These are phyloP conservation scores for Antitype chi DNA, from an alignment of 2,888 invertebrate genomes.

Conservation along the genomic window DNA sequence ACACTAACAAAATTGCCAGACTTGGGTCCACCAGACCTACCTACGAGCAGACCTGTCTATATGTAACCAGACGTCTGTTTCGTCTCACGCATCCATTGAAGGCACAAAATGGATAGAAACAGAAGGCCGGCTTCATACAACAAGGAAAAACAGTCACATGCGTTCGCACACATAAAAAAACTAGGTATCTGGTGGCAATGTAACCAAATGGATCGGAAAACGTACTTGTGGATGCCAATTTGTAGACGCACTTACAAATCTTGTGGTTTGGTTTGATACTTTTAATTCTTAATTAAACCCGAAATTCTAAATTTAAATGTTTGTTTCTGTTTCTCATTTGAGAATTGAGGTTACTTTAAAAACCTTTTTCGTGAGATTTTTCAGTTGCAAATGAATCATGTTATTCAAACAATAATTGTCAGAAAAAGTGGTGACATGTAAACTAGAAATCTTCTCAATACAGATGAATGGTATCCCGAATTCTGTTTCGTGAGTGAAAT, in stretches of 20 bases:
- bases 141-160: background rate
- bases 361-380: background rate
- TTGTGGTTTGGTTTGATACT: background rate
- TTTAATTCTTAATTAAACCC: background rate
- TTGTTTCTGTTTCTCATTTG: background rate
- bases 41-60: conserved; percentile 33
- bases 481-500: background rate
- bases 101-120: conserved; percentile 21
- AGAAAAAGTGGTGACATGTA: background rate
- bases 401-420: background rate
- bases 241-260: background rate
- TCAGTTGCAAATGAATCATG: background rate
- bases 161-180: background rate
- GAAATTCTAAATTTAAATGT: background rate
- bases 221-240: background rate
- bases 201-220: background rate
- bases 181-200: background rate
- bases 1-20: conserved; percentile 58
- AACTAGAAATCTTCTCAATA: background rate
- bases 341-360: background rate
- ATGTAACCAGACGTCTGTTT: conserved; percentile 31
- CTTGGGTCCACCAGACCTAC: conserved; percentile 30
- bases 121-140: conserved; percentile 1
- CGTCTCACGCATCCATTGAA: conserved; percentile 65
- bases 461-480: background rate